Conservation (phyloP, 2,113 vertebrate genomes). For the Pica pica region DNA sequence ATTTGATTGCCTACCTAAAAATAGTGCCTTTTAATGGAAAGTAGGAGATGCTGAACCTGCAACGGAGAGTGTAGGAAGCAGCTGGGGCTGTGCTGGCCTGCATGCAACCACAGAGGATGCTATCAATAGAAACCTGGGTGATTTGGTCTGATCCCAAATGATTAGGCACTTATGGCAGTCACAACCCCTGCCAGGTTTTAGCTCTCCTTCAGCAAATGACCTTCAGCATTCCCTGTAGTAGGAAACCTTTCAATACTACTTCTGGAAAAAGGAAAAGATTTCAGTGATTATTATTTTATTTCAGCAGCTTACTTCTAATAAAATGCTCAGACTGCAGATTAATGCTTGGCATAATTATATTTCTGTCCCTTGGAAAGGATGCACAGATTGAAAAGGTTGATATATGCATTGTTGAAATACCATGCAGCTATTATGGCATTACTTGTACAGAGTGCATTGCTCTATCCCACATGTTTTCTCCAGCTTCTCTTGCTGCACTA, state of each 20-base stretch:
- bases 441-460: background rate
- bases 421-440: background rate
- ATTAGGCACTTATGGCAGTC: background rate
- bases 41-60: background rate
- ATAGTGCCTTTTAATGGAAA: conserved; percentile 23
- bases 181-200: background rate
- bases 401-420: background rate
- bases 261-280: background rate
- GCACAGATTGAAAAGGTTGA: background rate
- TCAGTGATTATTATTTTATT: background rate
- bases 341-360: background rate
- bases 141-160: conserved; percentile 8
- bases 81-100: background rate
- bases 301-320: background rate
- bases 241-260: background rate
- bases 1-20: conserved; percentile 25
- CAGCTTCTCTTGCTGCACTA: background rate
- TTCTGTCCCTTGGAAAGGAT: background rate
- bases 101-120: background rate
- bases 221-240: background rate
- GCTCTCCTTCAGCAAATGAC: background rate
- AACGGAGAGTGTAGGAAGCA: background rate
- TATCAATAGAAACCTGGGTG: background rate
- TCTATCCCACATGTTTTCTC: background rate
- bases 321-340: background rate